A percentile compares a stretch with the other conserved stretches of the same genome.
Conservation (phyloP, 2,113 vertebrate genomes). For the Solea senegalensis region DNA sequence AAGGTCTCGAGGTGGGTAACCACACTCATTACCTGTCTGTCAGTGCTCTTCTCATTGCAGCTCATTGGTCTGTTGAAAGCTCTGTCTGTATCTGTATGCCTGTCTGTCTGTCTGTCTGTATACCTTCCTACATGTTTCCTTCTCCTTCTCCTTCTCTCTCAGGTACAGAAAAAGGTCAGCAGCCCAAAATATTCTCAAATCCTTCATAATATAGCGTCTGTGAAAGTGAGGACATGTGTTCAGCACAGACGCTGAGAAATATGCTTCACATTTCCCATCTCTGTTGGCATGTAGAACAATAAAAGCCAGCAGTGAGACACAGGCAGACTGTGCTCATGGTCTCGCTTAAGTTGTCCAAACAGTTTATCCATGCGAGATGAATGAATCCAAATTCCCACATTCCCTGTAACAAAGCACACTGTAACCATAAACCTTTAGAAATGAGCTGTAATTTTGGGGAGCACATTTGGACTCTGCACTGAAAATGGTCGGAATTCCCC, state of each 20-base stretch:
- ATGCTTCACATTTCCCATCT: slow-evolving; percentile 11
- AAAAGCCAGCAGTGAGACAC: slow-evolving; percentile 16
- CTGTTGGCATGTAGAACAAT: slow-evolving; percentile 28
- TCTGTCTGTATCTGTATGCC: slow-evolving; percentile 4
- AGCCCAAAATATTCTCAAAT: slow-evolving; percentile 53
- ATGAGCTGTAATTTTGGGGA: slow-evolving; percentile 31
- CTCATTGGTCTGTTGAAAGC: slow-evolving; percentile 42
- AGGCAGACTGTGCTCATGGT: slow-evolving; percentile 25
- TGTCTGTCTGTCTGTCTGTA: neutral
- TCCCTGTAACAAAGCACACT: slow-evolving; percentile 45
- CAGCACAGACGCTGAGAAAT: slow-evolving; percentile 30
- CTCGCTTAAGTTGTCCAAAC: slow-evolving; percentile 62
- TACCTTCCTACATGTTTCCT: slow-evolving; percentile 29
- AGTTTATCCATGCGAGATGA: slow-evolving; percentile 59
- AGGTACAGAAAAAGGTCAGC: slow-evolving; percentile 19
- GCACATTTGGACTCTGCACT: slow-evolving; percentile 49
- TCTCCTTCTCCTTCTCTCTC: neutral
- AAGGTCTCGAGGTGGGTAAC: slow-evolving; percentile 67
- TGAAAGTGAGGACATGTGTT: slow-evolving; percentile 32
- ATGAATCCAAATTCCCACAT: slow-evolving; percentile 58
- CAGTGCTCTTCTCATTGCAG: slow-evolving; percentile 44
- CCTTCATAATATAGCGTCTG: slow-evolving; percentile 41
- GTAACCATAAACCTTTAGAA: slow-evolving; percentile 50
- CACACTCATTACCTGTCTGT: slow-evolving; percentile 68
- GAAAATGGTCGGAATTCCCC: slow-evolving; percentile 53